These are phyloP conservation scores for Asteroscopus sphinx DNA, from an alignment of 2,888 invertebrate genomes.

Conservation along the genomic window DNA sequence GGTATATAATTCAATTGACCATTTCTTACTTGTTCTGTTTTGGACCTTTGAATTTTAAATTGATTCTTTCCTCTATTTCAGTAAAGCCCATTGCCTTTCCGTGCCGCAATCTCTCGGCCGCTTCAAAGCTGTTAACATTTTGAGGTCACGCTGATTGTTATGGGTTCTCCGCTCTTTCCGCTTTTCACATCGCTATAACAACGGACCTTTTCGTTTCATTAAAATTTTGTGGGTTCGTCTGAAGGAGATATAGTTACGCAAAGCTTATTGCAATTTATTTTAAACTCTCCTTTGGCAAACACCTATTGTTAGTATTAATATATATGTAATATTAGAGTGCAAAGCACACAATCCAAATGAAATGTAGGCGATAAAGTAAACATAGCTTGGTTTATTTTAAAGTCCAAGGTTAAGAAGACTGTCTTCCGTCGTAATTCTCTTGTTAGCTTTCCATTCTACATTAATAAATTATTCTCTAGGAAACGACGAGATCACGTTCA, in stretches of 20 bases:
- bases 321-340: background rate
- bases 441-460: slow-evolving; percentile 16
- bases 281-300: slow-evolving; percentile 9
- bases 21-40: slow-evolving; percentile 7
- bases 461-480: slow-evolving; percentile 23
- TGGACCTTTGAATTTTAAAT: slow-evolving; percentile 12
- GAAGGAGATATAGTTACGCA: background rate
- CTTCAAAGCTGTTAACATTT: slow-evolving; percentile 54
- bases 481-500: slow-evolving; percentile 8
- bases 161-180: slow-evolving; percentile 25
- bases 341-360: slow-evolving; percentile 10
- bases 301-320: slow-evolving; percentile 5
- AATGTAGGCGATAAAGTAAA: slow-evolving; percentile 13
- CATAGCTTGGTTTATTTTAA: slow-evolving; percentile 13
- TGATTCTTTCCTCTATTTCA: slow-evolving; percentile 32
- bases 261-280: slow-evolving; percentile 22
- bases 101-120: slow-evolving; percentile 43
- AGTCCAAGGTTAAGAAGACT: slow-evolving; percentile 13
- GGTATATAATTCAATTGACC: slow-evolving; percentile 26
- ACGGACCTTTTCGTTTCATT: slow-evolving; percentile 22
- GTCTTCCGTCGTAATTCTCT: slow-evolving; percentile 12
- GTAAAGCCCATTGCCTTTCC: slow-evolving; percentile 62
- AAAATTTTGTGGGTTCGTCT: slow-evolving; percentile 1
- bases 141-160: slow-evolving; percentile 58
- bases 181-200: slow-evolving; percentile 13